These are phyloP conservation scores for Liodrosophila aerea DNA, from an alignment of 2,888 invertebrate species.

Conservation along the genomic window DNA sequence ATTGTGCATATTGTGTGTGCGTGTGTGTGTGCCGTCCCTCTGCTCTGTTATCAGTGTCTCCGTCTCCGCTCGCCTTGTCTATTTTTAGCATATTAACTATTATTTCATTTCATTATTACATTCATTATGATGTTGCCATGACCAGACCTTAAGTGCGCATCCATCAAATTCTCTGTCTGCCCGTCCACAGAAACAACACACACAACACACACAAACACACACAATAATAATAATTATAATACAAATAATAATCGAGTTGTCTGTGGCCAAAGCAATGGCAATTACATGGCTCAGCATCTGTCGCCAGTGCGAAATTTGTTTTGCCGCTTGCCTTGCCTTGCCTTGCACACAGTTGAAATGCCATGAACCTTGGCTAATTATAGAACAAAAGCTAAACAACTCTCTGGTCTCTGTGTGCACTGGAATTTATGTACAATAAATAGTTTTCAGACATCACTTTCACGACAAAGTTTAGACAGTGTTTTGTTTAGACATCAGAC, in stretches of 20 bases:
- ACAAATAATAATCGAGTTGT: slow-evolving; percentile 23
- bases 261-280: slow-evolving; percentile 14
- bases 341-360: too few species aligned
- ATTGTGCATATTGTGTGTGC: slow-evolving; percentile 37
- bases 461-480: too few species aligned
- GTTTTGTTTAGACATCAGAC: too few species aligned
- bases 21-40: slow-evolving; percentile 22
- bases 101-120: slow-evolving; percentile 40
- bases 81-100: slow-evolving; percentile 63
- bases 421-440: too few species aligned
- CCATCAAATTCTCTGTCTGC: slow-evolving; percentile 45
- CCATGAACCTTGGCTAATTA: too few species aligned
- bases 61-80: slow-evolving; percentile 32
- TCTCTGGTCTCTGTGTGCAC: too few species aligned
- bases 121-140: slow-evolving; percentile 14
- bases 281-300: too few species aligned
- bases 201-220: too few species aligned
- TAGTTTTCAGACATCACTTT: too few species aligned
- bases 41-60: neutral
- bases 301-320: too few species aligned
- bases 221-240: slow-evolving; percentile 12
- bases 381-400: too few species aligned
- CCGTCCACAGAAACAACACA: neutral
- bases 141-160: slow-evolving; percentile 34
- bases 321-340: too few species aligned